Conservation (phyloP, 2,113 vertebrate species). For the Ptychochromis oligacanthus region DNA sequence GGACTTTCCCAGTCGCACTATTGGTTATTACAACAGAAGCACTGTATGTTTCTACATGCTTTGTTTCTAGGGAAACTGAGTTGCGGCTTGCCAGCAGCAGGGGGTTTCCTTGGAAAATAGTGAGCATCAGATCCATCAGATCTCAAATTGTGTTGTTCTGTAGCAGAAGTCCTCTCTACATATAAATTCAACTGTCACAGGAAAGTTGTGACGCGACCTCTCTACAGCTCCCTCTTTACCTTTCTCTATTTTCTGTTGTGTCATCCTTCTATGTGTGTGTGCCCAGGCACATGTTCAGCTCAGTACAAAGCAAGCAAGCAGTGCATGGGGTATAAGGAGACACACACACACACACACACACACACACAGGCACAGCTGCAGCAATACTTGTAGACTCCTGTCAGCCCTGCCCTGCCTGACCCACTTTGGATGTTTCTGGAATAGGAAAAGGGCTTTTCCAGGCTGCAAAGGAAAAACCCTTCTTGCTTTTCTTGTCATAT, state of each 20-base stretch:
- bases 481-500: slow-evolving; percentile 28
- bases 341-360: slow-evolving; percentile 45
- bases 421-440: slow-evolving; percentile 73
- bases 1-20: slow-evolving; percentile 23
- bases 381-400: slow-evolving; percentile 44
- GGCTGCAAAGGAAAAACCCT: slow-evolving; percentile 47
- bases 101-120: slow-evolving; percentile 54
- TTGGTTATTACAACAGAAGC: slow-evolving; percentile 27
- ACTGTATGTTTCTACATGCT: slow-evolving; percentile 29
- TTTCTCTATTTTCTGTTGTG: slow-evolving; percentile 34
- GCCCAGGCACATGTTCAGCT: slow-evolving; percentile 18
- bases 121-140: slow-evolving; percentile 7
- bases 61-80: slow-evolving; percentile 65
- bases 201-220: slow-evolving; percentile 26
- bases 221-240: neutral
- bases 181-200: slow-evolving; percentile 39
- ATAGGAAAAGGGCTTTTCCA: slow-evolving; percentile 66
- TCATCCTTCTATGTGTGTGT: slow-evolving; percentile 17
- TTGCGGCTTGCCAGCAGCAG: slow-evolving; percentile 44
- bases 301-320: slow-evolving; percentile 43
- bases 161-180: slow-evolving; percentile 33
- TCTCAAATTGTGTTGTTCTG: slow-evolving; percentile 30
- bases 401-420: slow-evolving; percentile 67
- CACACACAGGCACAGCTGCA: slow-evolving; percentile 42
- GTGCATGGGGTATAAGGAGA: slow-evolving; percentile 6